Evolutionary conservation across 2,797 vertebrate species (phyloP), one percentile per base, ranked within the genome.

Genomic region (Melanotaenia pygmaea): DNA sequence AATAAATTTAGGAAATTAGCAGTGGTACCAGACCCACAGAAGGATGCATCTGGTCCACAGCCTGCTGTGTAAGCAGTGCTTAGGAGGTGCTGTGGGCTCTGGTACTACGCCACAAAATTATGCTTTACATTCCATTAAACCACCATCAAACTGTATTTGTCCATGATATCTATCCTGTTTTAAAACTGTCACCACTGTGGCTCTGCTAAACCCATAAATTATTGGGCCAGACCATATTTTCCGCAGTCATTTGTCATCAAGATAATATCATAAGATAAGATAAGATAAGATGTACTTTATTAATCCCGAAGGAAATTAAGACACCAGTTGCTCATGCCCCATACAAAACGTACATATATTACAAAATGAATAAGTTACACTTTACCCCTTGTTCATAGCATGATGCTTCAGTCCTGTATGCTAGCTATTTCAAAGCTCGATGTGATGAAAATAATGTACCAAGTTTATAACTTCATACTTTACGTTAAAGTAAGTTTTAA

Each of bases 1-100:
- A 32, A 7, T 32, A 5, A 32, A 32, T 32, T 32, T 7, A 32
- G 32, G 32, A 32, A 32, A 32, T 32, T 7, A 32, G 32, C 32
- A 7, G 32, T 32, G 32, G 6, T 32, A 7, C 32, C 32, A 32
- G 28, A 28, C 28, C 28, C 28, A 28, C 28, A 28, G 28, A 80
- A 80, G 61, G 74, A 76, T 72, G 58, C 26, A 74, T 70, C 37
- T 72, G 61, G 78, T 83, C 70, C 84, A 76, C 78, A 70, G 38
- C 54, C 38, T 68, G 72, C 80, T 76, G 68, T 64, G 72, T 68
- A 74, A 76, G 76, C 71, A 71, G 74, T 59, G 40, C 72, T 76
- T 47, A 47, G 68, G 40, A 51, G 57, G 63, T 71, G 32, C 14
- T 22, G 65, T 74, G 73, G 35, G 71, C 71, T 77, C 10, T 59